phyloP scores from a whole-genome alignment of 2,797 vertebrate genomes.

The Brachyrhaphis roseni region DNA sequence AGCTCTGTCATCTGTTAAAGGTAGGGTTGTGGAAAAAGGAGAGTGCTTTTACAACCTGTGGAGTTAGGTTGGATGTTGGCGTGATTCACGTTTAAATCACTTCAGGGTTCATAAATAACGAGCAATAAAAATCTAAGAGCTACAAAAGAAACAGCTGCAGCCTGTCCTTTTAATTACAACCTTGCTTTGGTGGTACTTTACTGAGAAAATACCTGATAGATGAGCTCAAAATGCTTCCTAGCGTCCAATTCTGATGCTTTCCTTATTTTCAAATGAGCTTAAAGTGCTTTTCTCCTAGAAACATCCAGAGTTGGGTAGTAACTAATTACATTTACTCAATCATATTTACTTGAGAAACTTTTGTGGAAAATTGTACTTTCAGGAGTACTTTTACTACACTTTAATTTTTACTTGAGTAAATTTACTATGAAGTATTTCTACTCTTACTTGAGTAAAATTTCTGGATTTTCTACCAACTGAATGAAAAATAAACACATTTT shows the following conservation, averaged over 20 bases:
- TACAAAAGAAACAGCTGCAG: not conserved
- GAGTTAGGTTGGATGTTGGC: slow-evolving; percentile 1
- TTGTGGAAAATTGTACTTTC: too few species aligned
- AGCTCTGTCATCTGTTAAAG: not conserved
- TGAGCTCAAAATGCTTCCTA: slow-evolving; percentile 10
- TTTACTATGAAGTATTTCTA: too few species aligned
- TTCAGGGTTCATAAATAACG: slow-evolving; percentile 19
- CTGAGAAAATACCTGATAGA: slow-evolving; percentile 6
- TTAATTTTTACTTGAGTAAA: too few species aligned
- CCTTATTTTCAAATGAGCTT: slow-evolving; percentile 27
- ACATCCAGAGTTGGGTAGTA: not conserved
- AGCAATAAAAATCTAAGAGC: slow-evolving; percentile 11
- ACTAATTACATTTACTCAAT: not conserved
- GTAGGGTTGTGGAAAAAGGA: not conserved
- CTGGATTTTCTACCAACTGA: too few species aligned
- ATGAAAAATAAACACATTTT: too few species aligned
- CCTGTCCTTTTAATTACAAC: slow-evolving; percentile 37
- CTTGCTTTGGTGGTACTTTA: slow-evolving; percentile 6
- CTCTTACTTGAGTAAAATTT: too few species aligned
- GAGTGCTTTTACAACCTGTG: slow-evolving; percentile 2
- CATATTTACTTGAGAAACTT: too few species aligned
- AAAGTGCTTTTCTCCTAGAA: slow-evolving; percentile 9
- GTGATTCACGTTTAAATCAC: slow-evolving; percentile 7
- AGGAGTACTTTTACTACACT: too few species aligned
- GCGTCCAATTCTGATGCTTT: slow-evolving; percentile 8